A percentile compares a stretch with the other conserved stretches of the same genome.
Conservation (phyloP, 2,113 vertebrate genomes). For the Progne subis region DNA sequence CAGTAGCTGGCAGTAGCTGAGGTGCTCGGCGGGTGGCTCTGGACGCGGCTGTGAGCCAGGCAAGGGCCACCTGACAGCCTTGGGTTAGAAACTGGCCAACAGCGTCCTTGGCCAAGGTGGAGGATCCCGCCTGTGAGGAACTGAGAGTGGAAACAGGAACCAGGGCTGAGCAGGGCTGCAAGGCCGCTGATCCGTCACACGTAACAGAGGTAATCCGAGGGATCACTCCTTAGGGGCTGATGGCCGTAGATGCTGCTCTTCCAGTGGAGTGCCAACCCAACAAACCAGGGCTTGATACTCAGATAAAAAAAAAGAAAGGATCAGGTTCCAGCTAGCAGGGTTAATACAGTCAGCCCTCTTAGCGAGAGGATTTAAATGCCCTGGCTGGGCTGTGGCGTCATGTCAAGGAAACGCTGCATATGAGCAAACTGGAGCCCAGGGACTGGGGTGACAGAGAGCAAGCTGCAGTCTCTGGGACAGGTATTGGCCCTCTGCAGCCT, state of each 20-base stretch:
- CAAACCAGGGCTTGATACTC: not conserved
- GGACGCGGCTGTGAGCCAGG: fast-evolving
- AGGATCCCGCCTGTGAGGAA: not conserved
- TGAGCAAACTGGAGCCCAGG: not conserved
- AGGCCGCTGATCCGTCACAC: fast-evolving
- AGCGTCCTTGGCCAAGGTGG: not conserved
- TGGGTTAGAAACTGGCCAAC: not conserved
- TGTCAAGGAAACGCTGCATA: fast-evolving
- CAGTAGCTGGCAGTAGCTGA: not conserved
- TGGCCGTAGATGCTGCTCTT: not conserved
- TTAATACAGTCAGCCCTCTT: not conserved
- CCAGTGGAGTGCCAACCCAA: not conserved
- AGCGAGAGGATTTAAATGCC: not conserved
- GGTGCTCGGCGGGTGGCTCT: not conserved
- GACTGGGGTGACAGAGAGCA: not conserved
- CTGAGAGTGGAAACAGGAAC: not conserved
- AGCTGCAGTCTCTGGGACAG: not conserved
- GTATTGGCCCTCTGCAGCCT: not conserved
- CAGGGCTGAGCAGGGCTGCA: not conserved
- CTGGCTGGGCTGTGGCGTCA: not conserved
- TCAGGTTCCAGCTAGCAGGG: not conserved
- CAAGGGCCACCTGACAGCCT: not conserved
- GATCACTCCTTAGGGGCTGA: not conserved
- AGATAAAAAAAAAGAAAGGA: not conserved
- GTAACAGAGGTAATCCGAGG: fast-evolving